phyloP scores from a whole-genome alignment of 2,888 invertebrate genomes.

The Orthosia gothica region DNA sequence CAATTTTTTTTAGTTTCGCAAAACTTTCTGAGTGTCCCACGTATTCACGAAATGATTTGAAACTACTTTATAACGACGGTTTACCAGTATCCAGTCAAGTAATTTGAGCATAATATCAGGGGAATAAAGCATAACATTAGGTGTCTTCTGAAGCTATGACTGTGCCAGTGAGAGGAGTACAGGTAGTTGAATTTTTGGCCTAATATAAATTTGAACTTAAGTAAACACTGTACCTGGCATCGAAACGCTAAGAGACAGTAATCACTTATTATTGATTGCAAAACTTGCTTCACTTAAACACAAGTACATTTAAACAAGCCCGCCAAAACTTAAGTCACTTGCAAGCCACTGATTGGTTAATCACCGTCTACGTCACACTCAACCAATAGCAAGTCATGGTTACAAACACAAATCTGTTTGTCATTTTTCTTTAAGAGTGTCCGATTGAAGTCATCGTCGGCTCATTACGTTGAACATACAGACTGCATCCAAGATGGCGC shows the following conservation, averaged over 20 bases:
- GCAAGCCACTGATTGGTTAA: conserved; percentile 30
- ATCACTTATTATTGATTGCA: background rate
- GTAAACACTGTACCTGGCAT: too few species aligned
- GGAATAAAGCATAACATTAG: too few species aligned
- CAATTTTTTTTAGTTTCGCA: too few species aligned
- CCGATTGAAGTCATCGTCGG: conserved; percentile 1
- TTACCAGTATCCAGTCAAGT: too few species aligned
- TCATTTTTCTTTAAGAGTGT: conserved; percentile 28
- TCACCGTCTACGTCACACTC: conserved; percentile 4
- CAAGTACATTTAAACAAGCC: conserved; percentile 29
- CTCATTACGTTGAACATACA: conserved; percentile 29
- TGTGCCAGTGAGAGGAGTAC: too few species aligned
- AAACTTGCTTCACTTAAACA: conserved; percentile 1
- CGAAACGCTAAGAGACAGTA: background rate
- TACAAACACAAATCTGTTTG: conserved; percentile 27
- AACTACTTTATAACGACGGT: too few species aligned
- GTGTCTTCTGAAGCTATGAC: too few species aligned
- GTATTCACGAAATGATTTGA: too few species aligned
- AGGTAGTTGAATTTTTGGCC: too few species aligned
- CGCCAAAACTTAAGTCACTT: conserved; percentile 18
- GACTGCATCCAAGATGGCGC: conserved; percentile 28
- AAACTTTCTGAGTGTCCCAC: too few species aligned
- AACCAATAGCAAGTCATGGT: conserved; percentile 23
- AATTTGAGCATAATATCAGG: too few species aligned
- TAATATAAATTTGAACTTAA: too few species aligned